These are phyloP conservation scores for Lepus oiostolus DNA, from an alignment of 2,797 vertebrate genomes.

Conservation along the genomic window DNA sequence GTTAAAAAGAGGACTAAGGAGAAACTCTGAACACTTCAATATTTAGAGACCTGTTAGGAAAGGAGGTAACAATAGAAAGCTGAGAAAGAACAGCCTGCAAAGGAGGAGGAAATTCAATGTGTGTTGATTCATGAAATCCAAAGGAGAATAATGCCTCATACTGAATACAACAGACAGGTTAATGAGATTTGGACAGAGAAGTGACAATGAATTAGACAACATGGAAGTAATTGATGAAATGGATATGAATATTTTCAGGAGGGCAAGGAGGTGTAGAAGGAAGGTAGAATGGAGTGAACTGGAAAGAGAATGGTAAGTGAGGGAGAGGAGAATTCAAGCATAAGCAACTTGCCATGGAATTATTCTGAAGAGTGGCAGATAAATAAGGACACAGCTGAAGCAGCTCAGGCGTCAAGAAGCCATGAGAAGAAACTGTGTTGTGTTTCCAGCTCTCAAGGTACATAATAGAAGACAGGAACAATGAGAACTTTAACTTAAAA, in stretches of 20 bases:
- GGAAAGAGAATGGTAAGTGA: not conserved
- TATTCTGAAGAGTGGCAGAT: not conserved
- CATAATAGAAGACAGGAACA: not conserved
- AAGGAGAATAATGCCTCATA: not conserved
- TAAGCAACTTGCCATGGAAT: not conserved
- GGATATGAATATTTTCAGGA: not conserved
- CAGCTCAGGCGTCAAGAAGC: not conserved
- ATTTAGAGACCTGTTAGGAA: not conserved
- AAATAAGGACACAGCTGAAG: not conserved
- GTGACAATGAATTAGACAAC: not conserved
- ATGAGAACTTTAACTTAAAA: constrained; percentile 31
- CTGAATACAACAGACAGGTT: not conserved
- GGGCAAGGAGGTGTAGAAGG: not conserved
- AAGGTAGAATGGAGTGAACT: not conserved
- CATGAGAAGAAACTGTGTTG: not conserved
- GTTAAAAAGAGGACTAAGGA: constrained; percentile 38
- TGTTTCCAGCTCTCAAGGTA: not conserved
- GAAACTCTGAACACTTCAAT: not conserved
- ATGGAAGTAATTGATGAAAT: not conserved
- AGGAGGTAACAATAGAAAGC: not conserved
- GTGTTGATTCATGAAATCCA: constrained; percentile 2
- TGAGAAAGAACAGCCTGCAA: not conserved
- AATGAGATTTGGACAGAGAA: not conserved
- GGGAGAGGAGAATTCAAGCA: not conserved
- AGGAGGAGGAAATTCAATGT: not conserved